Evolutionary conservation across 2,888 invertebrate species (phyloP).

Genomic region (Orthosia gracilis): DNA sequence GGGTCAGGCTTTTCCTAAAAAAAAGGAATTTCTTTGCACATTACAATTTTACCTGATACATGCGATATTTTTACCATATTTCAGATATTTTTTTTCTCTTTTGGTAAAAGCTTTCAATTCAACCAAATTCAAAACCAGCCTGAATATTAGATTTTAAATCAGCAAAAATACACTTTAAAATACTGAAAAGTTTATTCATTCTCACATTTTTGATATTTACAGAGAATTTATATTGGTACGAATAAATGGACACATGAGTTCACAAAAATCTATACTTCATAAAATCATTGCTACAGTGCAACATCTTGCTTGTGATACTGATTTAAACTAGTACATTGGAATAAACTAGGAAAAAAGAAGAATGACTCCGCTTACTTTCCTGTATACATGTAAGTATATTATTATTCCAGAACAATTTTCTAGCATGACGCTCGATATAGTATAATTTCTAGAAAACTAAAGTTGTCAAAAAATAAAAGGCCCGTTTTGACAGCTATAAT

Average conservation of each 20-base stretch:
- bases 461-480: too few species aligned
- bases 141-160: too few species aligned
- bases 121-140: not conserved
- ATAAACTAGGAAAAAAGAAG: slow-evolving; percentile 32
- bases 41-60: not conserved
- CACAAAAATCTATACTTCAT: slow-evolving; percentile 13
- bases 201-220: slow-evolving; percentile 20
- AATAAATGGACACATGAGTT: not conserved
- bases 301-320: not conserved
- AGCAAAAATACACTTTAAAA: slow-evolving; percentile 2
- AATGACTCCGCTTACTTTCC: not conserved
- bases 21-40: too few species aligned
- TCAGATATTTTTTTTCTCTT: not conserved
- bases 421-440: not conserved
- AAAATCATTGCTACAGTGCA: slow-evolving; percentile 16
- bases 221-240: slow-evolving; percentile 25
- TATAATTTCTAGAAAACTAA: not conserved
- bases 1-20: too few species aligned
- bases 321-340: slow-evolving; percentile 2
- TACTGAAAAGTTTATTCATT: slow-evolving; percentile 39
- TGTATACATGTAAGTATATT: not conserved
- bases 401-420: not conserved
- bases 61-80: not conserved
- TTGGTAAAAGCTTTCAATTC: not conserved
- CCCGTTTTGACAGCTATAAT: too few species aligned